phyloP scores from a whole-genome alignment of 2,888 invertebrate species.

The Diloba caeruleocephala region DNA sequence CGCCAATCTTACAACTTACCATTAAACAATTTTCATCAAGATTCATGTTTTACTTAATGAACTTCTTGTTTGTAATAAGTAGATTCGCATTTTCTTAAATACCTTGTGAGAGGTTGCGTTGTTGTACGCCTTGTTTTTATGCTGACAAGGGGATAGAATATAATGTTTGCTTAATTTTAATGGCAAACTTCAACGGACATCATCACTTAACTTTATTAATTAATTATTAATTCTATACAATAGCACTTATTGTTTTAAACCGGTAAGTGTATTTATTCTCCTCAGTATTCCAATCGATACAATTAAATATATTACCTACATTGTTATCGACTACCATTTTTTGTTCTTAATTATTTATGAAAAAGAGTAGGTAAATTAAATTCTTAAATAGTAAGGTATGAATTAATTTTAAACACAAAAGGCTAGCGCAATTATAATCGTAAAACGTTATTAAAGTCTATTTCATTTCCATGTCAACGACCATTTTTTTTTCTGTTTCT shows the following conservation, averaged over 20 bases:
- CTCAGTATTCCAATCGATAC: slow-evolving; percentile 8
- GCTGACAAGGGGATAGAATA: slow-evolving; percentile 14
- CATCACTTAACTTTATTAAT: slow-evolving; percentile 15
- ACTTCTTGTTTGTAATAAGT: slow-evolving; percentile 57
- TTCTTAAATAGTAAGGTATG: neutral
- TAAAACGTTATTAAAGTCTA: slow-evolving; percentile 28
- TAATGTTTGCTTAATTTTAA: slow-evolving; percentile 28
- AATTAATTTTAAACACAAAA: neutral
- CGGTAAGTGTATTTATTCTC: slow-evolving; percentile 1
- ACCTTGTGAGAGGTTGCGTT: slow-evolving; percentile 25
- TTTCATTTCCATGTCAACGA: slow-evolving; percentile 51
- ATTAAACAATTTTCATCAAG: slow-evolving; percentile 80
- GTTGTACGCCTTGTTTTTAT: slow-evolving; percentile 33
- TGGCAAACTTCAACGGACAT: slow-evolving; percentile 8
- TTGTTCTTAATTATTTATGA: neutral
- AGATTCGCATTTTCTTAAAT: slow-evolving; percentile 52
- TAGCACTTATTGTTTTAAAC: slow-evolving; percentile 6
- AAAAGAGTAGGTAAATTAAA: slow-evolving; percentile 8
- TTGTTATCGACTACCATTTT: slow-evolving; percentile 11
- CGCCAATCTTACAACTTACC: slow-evolving; percentile 76
- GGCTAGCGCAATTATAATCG: slow-evolving; percentile 9
- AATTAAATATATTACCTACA: slow-evolving; percentile 27
- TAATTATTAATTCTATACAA: slow-evolving; percentile 5
- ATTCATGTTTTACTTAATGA: slow-evolving; percentile 76
- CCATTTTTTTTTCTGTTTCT: slow-evolving; percentile 61